Evolutionary conservation across 2,888 invertebrate species (phyloP).

Genomic region (Machimus rusticus): DNA sequence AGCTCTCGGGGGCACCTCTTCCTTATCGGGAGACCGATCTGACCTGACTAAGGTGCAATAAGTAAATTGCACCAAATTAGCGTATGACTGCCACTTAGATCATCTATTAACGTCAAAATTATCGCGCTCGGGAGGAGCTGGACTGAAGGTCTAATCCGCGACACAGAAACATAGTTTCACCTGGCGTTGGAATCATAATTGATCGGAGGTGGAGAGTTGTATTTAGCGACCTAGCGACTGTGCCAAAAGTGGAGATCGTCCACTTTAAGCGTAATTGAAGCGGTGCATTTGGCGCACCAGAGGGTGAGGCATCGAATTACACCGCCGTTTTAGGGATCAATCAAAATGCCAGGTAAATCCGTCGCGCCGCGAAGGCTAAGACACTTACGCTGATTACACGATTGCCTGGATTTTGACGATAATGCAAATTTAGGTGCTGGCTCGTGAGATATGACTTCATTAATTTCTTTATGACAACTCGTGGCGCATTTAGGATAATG

Average conservation of each 20-base stretch:
- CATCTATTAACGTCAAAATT: slow-evolving; percentile 13
- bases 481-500: neutral
- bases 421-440: slow-evolving; percentile 13
- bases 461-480: neutral
- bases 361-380: neutral
- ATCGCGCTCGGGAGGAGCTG: neutral
- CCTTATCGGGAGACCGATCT: neutral
- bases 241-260: neutral
- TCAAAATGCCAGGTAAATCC: neutral
- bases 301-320: neutral
- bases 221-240: neutral
- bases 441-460: neutral
- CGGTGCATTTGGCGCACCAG: neutral
- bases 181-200: neutral
- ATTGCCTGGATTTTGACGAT: neutral
- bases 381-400: neutral
- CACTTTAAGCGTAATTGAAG: neutral
- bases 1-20: neutral
- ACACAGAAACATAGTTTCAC: neutral
- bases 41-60: neutral
- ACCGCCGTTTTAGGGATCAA: slow-evolving; percentile 1
- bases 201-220: neutral
- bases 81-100: neutral
- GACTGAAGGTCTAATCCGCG: neutral
- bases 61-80: neutral